Evolutionary conservation across 2,113 vertebrate species (phyloP), one percentile per base, ranked within the genome.

Genomic region (Odocoileus hemionus): DNA sequence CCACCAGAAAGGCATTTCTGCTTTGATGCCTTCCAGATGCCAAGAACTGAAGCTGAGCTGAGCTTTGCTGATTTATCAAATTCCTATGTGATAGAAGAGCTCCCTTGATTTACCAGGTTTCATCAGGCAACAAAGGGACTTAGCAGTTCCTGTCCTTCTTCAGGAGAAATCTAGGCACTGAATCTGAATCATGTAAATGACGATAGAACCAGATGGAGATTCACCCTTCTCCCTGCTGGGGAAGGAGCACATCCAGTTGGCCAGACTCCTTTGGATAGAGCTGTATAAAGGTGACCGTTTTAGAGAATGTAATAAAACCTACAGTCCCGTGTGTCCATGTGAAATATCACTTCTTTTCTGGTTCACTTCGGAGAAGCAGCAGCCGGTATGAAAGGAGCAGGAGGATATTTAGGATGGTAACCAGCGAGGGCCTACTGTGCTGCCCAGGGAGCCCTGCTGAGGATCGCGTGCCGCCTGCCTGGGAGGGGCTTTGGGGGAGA

Each of bases 271-370:
- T 90, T 94, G 58, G 61, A 58, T 58, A 94, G 92, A 92, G 26
- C 21, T 54, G 17, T 54, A 50, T 33, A 85, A 83, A 88, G 93
- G 7, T 28, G 89, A 96, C 80, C 67, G 25, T 84, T 96, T 57
- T 54, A 55, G 74, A 74, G 43, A 78, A 12, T 79, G 50, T 55
- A 64, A 47, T 85, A 70, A 87, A 96, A 61, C 9, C 43, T 50
- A 86, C 5, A 79, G 4, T 82, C 57, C 47, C 84, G 21, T 85
- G 21, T 92, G 95, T 55, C 50, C 55, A 33, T 43, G 7, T 89
- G 61, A 96, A 92, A 54, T 86, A 9, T n/a, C 19, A 25, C 95
- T 95, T 95, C 52, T 95, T 79, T 90, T 61, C 84, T 82, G 26
- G 21, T 74, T 91, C 74, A 60, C 30, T 45, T 89, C 74, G 94